phyloP scores from a whole-genome alignment of 2,888 invertebrate species.

The Trilocha varians region DNA sequence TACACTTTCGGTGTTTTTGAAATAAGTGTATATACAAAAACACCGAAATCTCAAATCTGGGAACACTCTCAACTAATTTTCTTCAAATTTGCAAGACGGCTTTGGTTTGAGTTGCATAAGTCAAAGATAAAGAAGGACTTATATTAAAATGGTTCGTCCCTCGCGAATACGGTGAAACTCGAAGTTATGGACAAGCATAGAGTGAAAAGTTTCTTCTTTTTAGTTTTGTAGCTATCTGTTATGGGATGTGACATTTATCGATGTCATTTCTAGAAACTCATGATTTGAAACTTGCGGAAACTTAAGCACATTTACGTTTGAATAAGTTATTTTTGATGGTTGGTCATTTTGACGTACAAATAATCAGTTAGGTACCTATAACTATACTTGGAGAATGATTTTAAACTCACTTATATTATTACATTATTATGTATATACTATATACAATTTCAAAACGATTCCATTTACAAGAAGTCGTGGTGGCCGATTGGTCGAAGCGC shows the following conservation, averaged over 20 bases:
- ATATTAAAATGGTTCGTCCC: not conserved
- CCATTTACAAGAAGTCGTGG: too few relatives aligned
- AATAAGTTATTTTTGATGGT: too few relatives aligned
- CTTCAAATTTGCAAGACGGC: constrained; percentile 15
- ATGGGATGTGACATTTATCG: not conserved
- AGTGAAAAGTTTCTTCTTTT: not conserved
- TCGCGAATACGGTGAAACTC: not conserved
- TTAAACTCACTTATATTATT: too few relatives aligned
- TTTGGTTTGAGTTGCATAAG: constrained; percentile 3
- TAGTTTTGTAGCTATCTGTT: not conserved
- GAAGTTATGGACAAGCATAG: not conserved
- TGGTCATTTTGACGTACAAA: too few relatives aligned
- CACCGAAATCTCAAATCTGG: constrained; percentile 27
- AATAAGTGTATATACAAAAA: constrained; percentile 32
- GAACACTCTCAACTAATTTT: constrained; percentile 47
- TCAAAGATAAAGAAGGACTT: constrained; percentile 1
- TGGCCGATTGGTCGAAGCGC: too few relatives aligned
- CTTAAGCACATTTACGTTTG: too few relatives aligned
- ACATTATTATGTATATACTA: too few relatives aligned
- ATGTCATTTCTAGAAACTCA: not conserved
- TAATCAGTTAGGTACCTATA: too few relatives aligned
- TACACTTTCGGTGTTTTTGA: too few relatives aligned
- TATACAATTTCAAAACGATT: too few relatives aligned
- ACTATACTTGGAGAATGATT: too few relatives aligned
- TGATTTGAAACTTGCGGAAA: too few relatives aligned